phyloP scores from a whole-genome alignment of 2,113 vertebrate genomes.

The Astur gentilis region DNA sequence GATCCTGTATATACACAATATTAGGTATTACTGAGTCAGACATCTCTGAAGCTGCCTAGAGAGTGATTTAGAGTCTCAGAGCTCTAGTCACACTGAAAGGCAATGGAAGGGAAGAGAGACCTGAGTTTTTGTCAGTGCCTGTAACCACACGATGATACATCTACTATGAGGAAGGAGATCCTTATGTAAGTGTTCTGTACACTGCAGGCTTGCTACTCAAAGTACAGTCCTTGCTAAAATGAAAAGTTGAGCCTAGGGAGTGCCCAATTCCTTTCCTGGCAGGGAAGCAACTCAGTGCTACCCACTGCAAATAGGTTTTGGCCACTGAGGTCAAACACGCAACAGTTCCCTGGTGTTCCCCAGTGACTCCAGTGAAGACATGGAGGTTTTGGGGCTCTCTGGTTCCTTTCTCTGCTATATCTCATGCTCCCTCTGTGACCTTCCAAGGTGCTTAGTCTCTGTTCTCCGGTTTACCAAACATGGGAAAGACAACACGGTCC shows the following conservation, averaged over 20 bases:
- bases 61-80: neutral
- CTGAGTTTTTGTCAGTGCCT: neutral
- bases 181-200: neutral
- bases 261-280: neutral
- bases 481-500: neutral
- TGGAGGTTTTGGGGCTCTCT: neutral
- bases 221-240: neutral
- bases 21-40: neutral
- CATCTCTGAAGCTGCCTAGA: neutral
- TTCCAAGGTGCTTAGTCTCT: neutral
- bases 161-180: neutral
- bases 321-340: neutral
- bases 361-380: neutral
- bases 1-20: neutral
- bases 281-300: neutral
- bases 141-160: neutral
- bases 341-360: neutral
- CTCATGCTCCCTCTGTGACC: neutral
- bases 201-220: neutral
- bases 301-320: neutral
- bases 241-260: neutral
- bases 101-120: neutral
- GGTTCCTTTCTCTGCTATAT: neutral
- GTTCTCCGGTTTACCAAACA: neutral
- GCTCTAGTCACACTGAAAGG: neutral